A percentile compares a stretch with the other conserved stretches of the same genome.
Evolutionary conservation across 2,888 invertebrate genomes (phyloP).

Genomic region (Octodonta nipae): DNA sequence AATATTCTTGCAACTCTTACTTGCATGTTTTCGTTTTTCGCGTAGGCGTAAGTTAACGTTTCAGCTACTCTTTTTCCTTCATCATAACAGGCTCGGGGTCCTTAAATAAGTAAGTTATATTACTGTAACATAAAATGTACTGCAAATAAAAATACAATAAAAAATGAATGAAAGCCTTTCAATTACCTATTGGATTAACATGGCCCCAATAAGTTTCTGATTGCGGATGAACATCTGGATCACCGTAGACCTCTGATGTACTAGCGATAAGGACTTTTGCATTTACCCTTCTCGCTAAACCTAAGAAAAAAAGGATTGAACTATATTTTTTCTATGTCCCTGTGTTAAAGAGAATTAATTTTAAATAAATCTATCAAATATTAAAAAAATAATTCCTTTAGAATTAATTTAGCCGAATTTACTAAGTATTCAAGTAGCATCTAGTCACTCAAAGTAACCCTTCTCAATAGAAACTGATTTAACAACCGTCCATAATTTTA

Average conservation of each 20-base stretch:
- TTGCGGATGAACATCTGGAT: slow-evolving; percentile 96
- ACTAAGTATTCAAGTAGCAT: too few species aligned
- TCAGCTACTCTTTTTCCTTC: slow-evolving; percentile 99
- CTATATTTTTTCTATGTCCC: too few species aligned
- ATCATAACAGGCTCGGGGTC: slow-evolving; percentile 93
- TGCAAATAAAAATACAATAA: background rate
- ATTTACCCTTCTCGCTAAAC: slow-evolving; percentile 81
- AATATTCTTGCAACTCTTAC: slow-evolving; percentile 96
- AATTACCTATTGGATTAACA: slow-evolving; percentile 94
- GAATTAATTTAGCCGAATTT: too few species aligned
- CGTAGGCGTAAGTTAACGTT: slow-evolving; percentile 89
- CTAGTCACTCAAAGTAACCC: too few species aligned
- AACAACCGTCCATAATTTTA: too few species aligned
- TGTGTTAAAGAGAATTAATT: too few species aligned
- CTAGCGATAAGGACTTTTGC: slow-evolving; percentile 91
- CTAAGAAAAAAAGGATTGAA: too few species aligned
- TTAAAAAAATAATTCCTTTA: too few species aligned
- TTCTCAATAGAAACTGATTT: too few species aligned
- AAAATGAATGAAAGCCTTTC: slow-evolving; percentile 15
- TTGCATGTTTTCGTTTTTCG: slow-evolving; percentile 88
- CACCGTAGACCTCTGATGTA: slow-evolving; percentile 97
- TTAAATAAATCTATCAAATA: too few species aligned
- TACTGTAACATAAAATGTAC: background rate
- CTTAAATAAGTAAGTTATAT: slow-evolving; percentile 26
- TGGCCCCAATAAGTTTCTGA: slow-evolving; percentile 98